Base-by-base conservation (phyloP, 2,888 invertebrate genomes). In the Caenorhabditis sp. region DNA sequence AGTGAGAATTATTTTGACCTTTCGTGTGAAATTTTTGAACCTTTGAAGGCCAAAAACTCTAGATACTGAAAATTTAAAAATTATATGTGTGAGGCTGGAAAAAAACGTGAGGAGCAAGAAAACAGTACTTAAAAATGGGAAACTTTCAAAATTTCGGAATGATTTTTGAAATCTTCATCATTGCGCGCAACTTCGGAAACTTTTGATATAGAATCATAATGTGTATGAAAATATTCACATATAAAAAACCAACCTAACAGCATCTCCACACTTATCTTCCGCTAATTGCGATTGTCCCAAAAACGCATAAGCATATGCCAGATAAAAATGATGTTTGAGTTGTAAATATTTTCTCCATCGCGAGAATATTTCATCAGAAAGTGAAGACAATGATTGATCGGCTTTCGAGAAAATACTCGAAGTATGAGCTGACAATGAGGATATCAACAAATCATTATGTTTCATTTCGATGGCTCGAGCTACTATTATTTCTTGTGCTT, bases 401-500 rank as follows among this genome's bases (percentile, higher is more conserved):
- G 91, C 91, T 77, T 89, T 89, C 58, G 89, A 85, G 84, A 91
- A 92, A 80, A 91, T 86, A 82, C 90, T 90, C 58, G 91, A 90
- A 6, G 92, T 92, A 85, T 92, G 91, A 85, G 91, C 90, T 12
- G 92, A 91, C 63, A 92, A 87, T 1, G 91, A 91, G 51, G 91
- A 91, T 79, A 92, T 90, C 69, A 92, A 87, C 67, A 89, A 89
- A 1, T 91, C 86, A 66, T 90, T 90, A 83, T 92, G 92, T 77
- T 91, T 91, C 82, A 92, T 84, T 78, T 92, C 92, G 6, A 92
- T 90, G 14, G 92, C 92, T 85, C 92, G 88, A 1, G 91, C 92
- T 58, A 92, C 90, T 19, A 92, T 91, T 49, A 92, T 90, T 90
- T 92, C 92, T 86, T 92, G 92, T 12, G 92, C 92, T 88, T 92